A percentile compares a stretch with the other conserved stretches of the same genome.
These are phyloP conservation scores for Deladenus siricidicola DNA, from an alignment of 2,888 invertebrate genomes.

Conservation along the genomic window DNA sequence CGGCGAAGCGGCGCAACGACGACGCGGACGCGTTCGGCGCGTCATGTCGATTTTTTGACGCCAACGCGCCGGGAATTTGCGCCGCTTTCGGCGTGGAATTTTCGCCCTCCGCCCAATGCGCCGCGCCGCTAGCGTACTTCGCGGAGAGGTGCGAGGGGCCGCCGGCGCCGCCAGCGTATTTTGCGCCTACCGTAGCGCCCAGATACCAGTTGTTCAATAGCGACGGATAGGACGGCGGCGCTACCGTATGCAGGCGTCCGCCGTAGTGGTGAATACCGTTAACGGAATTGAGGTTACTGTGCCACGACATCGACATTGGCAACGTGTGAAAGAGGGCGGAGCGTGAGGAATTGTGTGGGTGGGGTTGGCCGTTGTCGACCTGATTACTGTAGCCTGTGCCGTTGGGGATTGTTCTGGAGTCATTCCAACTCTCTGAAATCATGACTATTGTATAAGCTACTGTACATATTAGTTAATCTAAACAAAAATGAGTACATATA, in stretches of 20 bases:
- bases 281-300: slow-evolving; percentile 10
- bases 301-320: slow-evolving; percentile 25
- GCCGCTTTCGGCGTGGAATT: no score
- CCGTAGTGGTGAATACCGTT: neutral
- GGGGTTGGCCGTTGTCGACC: neutral
- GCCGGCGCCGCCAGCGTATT: slow-evolving; percentile 5
- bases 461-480: no score
- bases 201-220: neutral
- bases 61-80: no score
- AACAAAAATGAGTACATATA: no score
- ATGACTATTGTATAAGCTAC: no score
- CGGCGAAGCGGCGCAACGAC: slow-evolving; percentile 7
- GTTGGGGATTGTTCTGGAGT: neutral
- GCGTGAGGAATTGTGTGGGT: no score
- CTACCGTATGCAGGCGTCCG: neutral
- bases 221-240: neutral
- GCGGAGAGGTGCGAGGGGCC: neutral
- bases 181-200: neutral
- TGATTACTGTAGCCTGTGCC: neutral
- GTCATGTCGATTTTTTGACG: neutral
- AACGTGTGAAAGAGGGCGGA: slow-evolving; percentile 4
- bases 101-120: neutral
- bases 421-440: neutral
- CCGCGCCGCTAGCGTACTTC: neutral
- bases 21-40: neutral